phyloP scores from a whole-genome alignment of 2,113 vertebrate genomes.

The Rhea pennata region DNA sequence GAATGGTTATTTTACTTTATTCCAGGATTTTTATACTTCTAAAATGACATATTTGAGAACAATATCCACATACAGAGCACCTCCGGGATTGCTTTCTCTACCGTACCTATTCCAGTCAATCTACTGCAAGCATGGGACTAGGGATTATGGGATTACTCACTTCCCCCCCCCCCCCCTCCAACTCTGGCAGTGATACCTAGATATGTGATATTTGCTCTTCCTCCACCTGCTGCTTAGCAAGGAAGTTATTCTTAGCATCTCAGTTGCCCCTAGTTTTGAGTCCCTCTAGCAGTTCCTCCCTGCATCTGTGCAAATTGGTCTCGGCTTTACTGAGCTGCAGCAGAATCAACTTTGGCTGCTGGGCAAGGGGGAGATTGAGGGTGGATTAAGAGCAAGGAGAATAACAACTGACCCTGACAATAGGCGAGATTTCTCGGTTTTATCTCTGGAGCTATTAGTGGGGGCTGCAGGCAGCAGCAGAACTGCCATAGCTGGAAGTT shows the following conservation, averaged over 20 bases:
- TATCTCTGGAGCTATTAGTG: not conserved
- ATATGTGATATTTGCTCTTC: not conserved
- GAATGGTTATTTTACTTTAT: not conserved
- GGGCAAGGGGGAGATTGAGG: not conserved
- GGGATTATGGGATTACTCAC: not conserved
- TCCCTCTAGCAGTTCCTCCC: not conserved
- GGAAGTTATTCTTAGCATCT: not conserved
- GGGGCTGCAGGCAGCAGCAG: not conserved
- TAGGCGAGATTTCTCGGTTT: not conserved
- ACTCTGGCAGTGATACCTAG: not conserved
- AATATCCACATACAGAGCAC: not conserved
- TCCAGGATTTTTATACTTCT: not conserved
- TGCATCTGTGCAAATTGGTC: not conserved
- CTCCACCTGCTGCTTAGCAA: not conserved
- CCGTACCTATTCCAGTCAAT: not conserved
- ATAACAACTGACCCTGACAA: not conserved
- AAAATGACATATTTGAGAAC: not conserved
- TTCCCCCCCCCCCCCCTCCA: not conserved
- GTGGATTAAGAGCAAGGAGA: not conserved
- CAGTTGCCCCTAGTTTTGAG: not conserved
- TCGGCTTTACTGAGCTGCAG: not conserved
- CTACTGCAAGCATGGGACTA: not conserved
- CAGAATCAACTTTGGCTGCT: not conserved
- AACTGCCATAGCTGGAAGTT: not conserved
- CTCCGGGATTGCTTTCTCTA: not conserved